Evolutionary conservation across 92 coral and sea anemone genomes (phyloP).

Genomic region (Plumapathes pennacea): DNA sequence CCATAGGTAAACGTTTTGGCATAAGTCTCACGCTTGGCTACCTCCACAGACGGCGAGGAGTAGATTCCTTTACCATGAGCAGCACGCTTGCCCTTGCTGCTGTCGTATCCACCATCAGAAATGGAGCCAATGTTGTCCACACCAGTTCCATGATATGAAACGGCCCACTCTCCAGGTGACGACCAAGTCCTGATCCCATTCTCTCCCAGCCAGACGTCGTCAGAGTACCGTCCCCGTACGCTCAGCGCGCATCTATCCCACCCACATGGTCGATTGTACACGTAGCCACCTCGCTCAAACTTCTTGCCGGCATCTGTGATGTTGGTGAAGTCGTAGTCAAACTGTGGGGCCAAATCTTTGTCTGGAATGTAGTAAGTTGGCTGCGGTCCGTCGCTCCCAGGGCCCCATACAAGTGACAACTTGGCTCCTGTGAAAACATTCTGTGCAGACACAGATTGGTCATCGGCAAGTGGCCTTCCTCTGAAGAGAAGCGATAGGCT

Average conservation of each 20-base stretch:
- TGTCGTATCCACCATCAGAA: constrained; percentile 27
- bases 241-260: constrained; percentile 63
- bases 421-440: constrained; percentile 18
- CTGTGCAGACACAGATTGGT: constrained; percentile 10
- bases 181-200: constrained; percentile 55
- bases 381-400: no score
- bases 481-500: no score
- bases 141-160: constrained; percentile 67
- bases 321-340: constrained; percentile 44
- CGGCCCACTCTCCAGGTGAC: constrained; percentile 67
- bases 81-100: constrained; percentile 16
- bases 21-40: constrained; percentile 41
- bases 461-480: constrained; percentile 18
- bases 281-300: constrained; percentile 49
- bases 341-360: constrained; percentile 23
- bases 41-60: constrained; percentile 55
- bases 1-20: constrained; percentile 38
- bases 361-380: no score
- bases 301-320: constrained; percentile 50
- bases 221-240: constrained; percentile 23
- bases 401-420: constrained; percentile 21
- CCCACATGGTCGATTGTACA: constrained; percentile 69
- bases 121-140: constrained; percentile 17
- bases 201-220: constrained; percentile 60
- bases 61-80: constrained; percentile 52